Evolutionary conservation across 2,888 invertebrate genomes (phyloP).

Genomic region (Metacarcinus magister): DNA sequence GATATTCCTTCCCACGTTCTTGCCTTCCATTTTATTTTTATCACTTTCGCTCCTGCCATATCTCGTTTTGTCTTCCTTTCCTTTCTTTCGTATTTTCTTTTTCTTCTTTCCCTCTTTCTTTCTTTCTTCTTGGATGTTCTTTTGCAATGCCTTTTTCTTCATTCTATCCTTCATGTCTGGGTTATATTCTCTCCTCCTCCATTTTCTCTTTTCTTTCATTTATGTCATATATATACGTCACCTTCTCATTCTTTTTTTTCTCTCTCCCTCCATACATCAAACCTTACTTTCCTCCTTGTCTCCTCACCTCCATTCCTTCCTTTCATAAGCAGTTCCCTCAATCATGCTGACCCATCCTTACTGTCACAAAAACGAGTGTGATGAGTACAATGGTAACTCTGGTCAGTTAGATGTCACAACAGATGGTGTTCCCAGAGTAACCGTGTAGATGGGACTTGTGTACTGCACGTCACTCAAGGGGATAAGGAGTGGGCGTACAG

Average conservation of each 20-base stretch:
- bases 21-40: neutral
- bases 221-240: no score
- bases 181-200: no score
- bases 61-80: neutral
- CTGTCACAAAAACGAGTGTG: neutral
- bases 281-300: neutral
- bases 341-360: neutral
- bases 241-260: neutral
- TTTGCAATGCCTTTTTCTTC: no score
- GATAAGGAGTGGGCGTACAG: neutral
- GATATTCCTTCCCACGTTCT: neutral
- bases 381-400: neutral
- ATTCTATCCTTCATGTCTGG: no score
- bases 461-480: neutral
- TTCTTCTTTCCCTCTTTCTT: neutral
- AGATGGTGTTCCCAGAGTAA: neutral
- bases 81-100: neutral
- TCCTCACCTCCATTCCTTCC: no score
- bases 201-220: no score
- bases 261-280: neutral
- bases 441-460: no score
- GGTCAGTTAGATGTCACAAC: neutral
- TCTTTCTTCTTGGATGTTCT: no score
- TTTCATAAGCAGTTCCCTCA: constrained; percentile 20
- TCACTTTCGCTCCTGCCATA: neutral